phyloP scores from a whole-genome alignment of 2,113 vertebrate species.

The Sceloporus tristichus region DNA sequence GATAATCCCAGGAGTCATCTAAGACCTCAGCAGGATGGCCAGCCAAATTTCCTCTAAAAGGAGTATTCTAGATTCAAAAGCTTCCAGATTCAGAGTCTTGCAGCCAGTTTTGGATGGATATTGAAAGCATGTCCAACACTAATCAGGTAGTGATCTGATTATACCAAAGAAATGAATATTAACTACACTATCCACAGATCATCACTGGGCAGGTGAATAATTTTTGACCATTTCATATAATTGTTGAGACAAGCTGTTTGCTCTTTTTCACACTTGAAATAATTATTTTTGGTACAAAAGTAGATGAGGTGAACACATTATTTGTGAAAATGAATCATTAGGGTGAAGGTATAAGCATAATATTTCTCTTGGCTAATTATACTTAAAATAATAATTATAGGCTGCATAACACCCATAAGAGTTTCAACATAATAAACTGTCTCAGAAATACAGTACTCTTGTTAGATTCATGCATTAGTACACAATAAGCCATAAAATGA shows the following conservation, averaged over 20 bases:
- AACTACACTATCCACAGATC: neutral
- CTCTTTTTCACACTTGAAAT: constrained; percentile 26
- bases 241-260: neutral
- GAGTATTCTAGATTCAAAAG: no score
- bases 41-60: no score
- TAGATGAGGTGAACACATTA: constrained; percentile 45
- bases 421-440: constrained; percentile 65
- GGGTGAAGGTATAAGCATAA: constrained; percentile 60
- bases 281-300: constrained; percentile 7
- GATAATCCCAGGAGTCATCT: no score
- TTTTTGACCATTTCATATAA: no score
- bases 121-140: no score
- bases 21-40: no score
- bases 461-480: neutral
- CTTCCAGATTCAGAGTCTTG: no score
- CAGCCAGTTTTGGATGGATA: no score
- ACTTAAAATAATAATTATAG: constrained; percentile 44
- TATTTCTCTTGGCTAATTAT: constrained; percentile 64
- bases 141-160: no score
- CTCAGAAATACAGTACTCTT: constrained; percentile 46
- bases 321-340: constrained; percentile 55
- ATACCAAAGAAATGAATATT: neutral
- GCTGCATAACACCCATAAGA: constrained; percentile 57
- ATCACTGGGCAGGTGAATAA: no score
- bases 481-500: neutral